Conservation (phyloP, 2,888 invertebrate species). For the Clistopyga incitator region DNA sequence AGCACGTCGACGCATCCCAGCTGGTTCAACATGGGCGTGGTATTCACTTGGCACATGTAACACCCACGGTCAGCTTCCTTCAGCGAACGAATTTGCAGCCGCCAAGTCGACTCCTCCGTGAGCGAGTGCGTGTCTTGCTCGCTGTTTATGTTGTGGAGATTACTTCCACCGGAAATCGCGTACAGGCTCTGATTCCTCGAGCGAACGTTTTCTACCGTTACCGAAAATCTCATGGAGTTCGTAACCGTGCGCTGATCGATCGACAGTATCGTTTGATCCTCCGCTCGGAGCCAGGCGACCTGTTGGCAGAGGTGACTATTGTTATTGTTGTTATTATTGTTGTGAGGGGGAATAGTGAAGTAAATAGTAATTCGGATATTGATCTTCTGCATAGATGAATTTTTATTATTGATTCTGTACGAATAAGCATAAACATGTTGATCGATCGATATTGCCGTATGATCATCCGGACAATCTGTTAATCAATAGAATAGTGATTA, state of each 20-base stretch:
- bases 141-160: slow-evolving; percentile 39
- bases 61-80: slow-evolving; percentile 91
- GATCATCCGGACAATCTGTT: slow-evolving; percentile 89
- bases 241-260: slow-evolving; percentile 91
- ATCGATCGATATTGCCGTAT: slow-evolving; percentile 87
- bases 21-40: slow-evolving; percentile 91
- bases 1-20: slow-evolving; percentile 92
- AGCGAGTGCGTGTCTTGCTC: slow-evolving; percentile 77
- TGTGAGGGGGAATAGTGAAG: no score
- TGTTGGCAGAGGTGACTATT: no score
- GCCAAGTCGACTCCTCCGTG: slow-evolving; percentile 90
- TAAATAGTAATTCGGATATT: no score
- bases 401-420: no score
- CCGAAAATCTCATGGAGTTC: slow-evolving; percentile 90
- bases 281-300: slow-evolving; percentile 91
- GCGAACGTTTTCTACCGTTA: slow-evolving; percentile 85
- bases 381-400: no score
- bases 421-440: no score
- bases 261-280: slow-evolving; percentile 91
- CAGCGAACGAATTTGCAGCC: slow-evolving; percentile 89
- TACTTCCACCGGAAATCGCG: slow-evolving; percentile 50
- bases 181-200: slow-evolving; percentile 76
- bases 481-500: slow-evolving; percentile 15
- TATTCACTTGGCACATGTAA: slow-evolving; percentile 93
- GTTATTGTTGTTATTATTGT: no score